Evolutionary conservation across 2,797 vertebrate species (phyloP).

Genomic region (Cyprinodon diabolis): DNA sequence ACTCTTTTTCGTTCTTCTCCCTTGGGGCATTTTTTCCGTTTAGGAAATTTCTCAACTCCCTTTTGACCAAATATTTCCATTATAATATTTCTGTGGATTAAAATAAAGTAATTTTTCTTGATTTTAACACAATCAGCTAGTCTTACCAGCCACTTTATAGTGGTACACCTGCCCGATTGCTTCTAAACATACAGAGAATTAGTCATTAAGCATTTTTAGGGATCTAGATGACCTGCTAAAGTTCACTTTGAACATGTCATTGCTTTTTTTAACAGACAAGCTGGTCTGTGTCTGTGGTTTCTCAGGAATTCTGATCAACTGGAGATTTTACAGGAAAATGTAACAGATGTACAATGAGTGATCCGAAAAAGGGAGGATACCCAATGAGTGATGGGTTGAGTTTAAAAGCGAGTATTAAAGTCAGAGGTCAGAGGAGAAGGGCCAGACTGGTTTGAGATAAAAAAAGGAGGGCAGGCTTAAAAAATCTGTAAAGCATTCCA

Average conservation of each 20-base stretch:
- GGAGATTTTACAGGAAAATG: not conserved
- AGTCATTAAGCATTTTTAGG: not conserved
- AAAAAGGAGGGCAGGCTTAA: not conserved
- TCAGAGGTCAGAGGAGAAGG: not conserved
- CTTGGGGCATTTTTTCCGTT: slow-evolving; percentile 27
- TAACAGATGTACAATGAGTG: not conserved
- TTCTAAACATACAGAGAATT: not conserved
- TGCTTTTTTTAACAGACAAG: not conserved
- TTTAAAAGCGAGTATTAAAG: not conserved
- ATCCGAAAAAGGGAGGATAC: not conserved
- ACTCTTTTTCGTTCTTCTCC: slow-evolving; percentile 25
- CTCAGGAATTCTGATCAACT: not conserved
- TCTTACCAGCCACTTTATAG: not conserved
- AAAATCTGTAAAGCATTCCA: not conserved
- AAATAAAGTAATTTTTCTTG: slow-evolving; percentile 1
- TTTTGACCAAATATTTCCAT: slow-evolving; percentile 31
- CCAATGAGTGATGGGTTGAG: not conserved
- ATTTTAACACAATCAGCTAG: not conserved
- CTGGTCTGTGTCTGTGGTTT: not conserved
- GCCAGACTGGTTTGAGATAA: not conserved
- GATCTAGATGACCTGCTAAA: not conserved
- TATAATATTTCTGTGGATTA: slow-evolving; percentile 27
- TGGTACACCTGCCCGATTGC: not conserved
- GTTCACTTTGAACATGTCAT: not conserved
- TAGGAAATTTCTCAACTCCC: slow-evolving; percentile 30